phyloP scores from a whole-genome alignment of 2,888 invertebrate species.

The Aelia acuminata region DNA sequence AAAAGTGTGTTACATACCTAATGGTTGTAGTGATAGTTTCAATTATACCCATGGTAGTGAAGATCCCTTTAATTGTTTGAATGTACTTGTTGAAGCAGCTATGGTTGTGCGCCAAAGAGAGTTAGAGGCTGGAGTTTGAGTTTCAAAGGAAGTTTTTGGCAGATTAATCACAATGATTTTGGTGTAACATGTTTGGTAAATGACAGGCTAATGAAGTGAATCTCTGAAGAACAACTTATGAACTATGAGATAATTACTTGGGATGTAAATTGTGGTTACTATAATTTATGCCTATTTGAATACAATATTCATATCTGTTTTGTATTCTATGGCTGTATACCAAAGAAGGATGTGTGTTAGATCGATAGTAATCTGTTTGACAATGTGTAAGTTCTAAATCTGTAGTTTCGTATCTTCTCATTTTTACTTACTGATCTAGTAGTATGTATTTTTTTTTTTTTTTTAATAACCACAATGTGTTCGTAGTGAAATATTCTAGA shows the following conservation, averaged over 20 bases:
- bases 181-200: not conserved
- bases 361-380: not conserved
- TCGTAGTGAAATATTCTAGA: constrained; percentile 1
- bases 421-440: constrained; percentile 4
- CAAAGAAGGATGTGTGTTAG: not conserved
- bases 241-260: not conserved
- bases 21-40: not conserved
- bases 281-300: not conserved
- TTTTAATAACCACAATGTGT: not conserved
- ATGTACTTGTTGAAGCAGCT: constrained; percentile 90
- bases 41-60: constrained; percentile 67
- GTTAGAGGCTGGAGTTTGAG: constrained; percentile 71
- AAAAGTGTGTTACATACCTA: not conserved
- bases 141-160: not conserved
- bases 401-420: not conserved
- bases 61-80: constrained; percentile 87
- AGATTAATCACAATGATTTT: not conserved
- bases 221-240: not conserved
- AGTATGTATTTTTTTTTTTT: not conserved
- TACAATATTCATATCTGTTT: not conserved
- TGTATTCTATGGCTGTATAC: not conserved
- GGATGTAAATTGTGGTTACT: not conserved
- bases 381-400: not conserved
- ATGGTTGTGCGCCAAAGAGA: constrained; percentile 84
- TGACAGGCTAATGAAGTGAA: not conserved